These are phyloP conservation scores for Colossoma macropomum DNA, from an alignment of 2,113 vertebrate species.

Conservation along the genomic window DNA sequence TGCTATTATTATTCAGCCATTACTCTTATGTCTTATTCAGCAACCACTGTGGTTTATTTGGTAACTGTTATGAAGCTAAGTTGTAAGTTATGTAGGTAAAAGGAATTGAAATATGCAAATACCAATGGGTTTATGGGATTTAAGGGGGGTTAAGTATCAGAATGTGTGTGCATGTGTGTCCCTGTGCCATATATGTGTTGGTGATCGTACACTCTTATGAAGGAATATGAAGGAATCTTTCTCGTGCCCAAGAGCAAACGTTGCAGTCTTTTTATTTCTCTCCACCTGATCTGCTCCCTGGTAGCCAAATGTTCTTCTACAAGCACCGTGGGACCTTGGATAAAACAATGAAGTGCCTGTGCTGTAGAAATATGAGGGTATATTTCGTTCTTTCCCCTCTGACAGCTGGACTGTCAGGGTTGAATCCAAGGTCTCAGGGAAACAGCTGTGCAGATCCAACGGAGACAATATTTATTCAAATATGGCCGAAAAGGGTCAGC, in stretches of 20 bases:
- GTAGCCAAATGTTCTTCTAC: slow-evolving; percentile 1
- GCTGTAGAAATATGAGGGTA: slow-evolving; percentile 16
- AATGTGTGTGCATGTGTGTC: neutral
- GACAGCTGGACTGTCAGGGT: slow-evolving; percentile 45
- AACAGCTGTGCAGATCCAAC: slow-evolving; percentile 31
- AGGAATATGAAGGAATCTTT: slow-evolving; percentile 10
- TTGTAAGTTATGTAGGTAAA: no score
- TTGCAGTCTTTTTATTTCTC: neutral
- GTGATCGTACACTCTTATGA: slow-evolving; percentile 5
- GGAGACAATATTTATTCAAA: slow-evolving; percentile 32
- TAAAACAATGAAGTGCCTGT: slow-evolving; percentile 49
- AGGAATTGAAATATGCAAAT: no score
- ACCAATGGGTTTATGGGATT: no score
- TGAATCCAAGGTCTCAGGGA: slow-evolving; percentile 37
- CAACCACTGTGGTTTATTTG: no score
- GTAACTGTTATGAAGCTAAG: no score
- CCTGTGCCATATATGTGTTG: slow-evolving; percentile 13
- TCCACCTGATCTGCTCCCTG: neutral
- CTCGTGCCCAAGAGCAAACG: neutral
- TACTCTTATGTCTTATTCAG: no score
- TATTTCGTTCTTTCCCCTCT: slow-evolving; percentile 28
- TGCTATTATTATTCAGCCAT: no score
- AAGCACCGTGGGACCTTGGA: slow-evolving; percentile 3
- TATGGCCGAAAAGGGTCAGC: slow-evolving; percentile 12
- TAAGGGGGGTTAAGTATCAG: no score